Base-by-base conservation (phyloP, 1,140 invertebrate genomes). In the Eulimnadia texana region DNA sequence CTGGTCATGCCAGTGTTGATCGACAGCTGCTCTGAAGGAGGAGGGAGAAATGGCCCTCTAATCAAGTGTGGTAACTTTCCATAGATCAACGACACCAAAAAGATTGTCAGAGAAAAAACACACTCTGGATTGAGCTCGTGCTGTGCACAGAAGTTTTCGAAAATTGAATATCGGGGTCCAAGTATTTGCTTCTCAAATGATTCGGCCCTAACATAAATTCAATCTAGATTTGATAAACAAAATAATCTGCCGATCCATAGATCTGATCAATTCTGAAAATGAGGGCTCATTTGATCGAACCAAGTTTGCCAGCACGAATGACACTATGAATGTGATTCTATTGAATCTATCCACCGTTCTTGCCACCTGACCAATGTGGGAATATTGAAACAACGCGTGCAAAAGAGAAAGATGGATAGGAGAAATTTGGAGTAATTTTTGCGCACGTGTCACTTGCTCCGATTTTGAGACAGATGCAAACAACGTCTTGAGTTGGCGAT, bases 251-350 rank as follows among this genome's bases (percentile, higher is more conserved):
- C 6, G 16, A 16, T 42, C 33, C 33, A 42, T 42, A 9, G 33
- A 6, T 16, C 33, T 42, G 33, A 42, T 42, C 6, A 42, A 9
- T 42, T 42, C 33, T 9, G 33, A 42, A 16, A 42, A 42, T 42
- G 33, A 42, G 6, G 93, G 64, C 79, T 96, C 60, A 96, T 94
- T 78, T 79, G 96, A 62, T 85, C 86, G 50, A 78, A 67, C 62
- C 33, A 52, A 57, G 50, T 52, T 52, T 11, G 50, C 23, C 23
- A 11, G 50, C 9, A 23, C 50, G 19, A 19, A 52, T 10, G 9
- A 10, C n/a, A 52, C 50, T 9, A 52, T 19, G 23, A 19, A 52
- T 9, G 50, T 19, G 10, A 52, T 52, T 16, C 23, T 11, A 20
- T 52, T 52, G 20, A 52, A 52, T 52, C 50, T 11, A 52, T 52